phyloP scores from a whole-genome alignment of 1,140 invertebrate species.

The Holcopasites calliopsidis region DNA sequence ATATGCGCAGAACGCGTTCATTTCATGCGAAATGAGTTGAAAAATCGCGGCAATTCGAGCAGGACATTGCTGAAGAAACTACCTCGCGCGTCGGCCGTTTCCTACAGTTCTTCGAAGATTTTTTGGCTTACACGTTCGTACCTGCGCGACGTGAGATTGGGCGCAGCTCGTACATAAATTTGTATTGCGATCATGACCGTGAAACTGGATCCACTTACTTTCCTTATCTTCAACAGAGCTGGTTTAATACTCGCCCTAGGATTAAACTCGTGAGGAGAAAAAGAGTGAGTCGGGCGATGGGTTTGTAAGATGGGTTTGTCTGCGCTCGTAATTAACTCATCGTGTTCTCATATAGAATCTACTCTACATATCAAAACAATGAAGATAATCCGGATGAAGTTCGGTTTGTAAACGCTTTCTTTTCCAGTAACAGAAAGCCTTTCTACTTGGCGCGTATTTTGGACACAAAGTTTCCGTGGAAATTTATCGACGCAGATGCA shows the following conservation, averaged over 20 bases:
- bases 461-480: not conserved
- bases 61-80: not conserved
- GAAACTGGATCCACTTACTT: constrained; percentile 49
- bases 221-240: not conserved
- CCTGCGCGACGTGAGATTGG: not conserved
- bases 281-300: too few species aligned
- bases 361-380: constrained; percentile 25
- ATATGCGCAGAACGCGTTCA: constrained; percentile 22
- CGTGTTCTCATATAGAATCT: not conserved
- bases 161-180: not conserved
- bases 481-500: not conserved
- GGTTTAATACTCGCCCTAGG: too few species aligned
- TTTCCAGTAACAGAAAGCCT: constrained; percentile 34
- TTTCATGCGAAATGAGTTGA: constrained; percentile 14
- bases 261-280: too few species aligned
- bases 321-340: constrained; percentile 13
- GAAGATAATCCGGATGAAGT: constrained; percentile 9
- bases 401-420: constrained; percentile 34
- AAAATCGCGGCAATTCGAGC: not conserved
- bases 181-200: constrained; percentile 29
- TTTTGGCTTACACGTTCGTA: not conserved
- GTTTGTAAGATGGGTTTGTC: too few species aligned
- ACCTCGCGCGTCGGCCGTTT: not conserved
- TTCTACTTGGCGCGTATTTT: not conserved
- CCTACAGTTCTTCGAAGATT: not conserved